Evolutionary conservation across 2,797 vertebrate genomes (phyloP), one percentile per base, ranked within the genome.

Genomic region (Molossus molossus): DNA sequence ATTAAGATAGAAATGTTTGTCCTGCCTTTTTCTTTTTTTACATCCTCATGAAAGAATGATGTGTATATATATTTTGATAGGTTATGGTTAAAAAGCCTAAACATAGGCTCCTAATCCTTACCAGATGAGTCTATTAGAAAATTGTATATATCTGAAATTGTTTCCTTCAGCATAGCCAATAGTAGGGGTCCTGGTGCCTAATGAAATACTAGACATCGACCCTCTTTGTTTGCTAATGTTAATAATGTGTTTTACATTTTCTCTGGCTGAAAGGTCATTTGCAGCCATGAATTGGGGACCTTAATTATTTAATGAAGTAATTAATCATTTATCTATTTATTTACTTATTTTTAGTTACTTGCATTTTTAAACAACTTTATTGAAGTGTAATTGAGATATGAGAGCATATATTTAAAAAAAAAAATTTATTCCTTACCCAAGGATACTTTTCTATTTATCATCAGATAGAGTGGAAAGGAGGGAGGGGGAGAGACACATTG

Each of bases 1-100:
- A 58, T 25, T 91, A 87, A 95, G 45, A 96, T 12, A 93, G 27
- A 94, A 1, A 57, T 90, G 73, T 37, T 37, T 88, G 87, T 37
- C 27, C 17, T 75, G 8, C 81, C 33, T 29, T 55, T 80, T 82
- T 65, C 6, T 62, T 48, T 82, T 75, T 55, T 55, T 65, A 53
- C 25, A 76, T 96, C 77, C 27, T 82, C 82, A 62, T 75, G 57
- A 65, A 83, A 23, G 25, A 45, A 79, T 14, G 25, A 40, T 65
- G 20, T 58, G 8, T 0, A 83, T 14, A 3, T 17, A 13, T 60
- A 23, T 40, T 81, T 87, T 79, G n/a, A 37, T 40, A 87, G 25
- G 7, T 55, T 93, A 9, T 23, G 12, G 10, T 57, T 93, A 25
- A 73, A 93, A 60, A 6, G 2, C 3, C 6, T 69, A 48, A 79